phyloP scores from a whole-genome alignment of 2,888 invertebrate genomes.

The Melipona bicolor region DNA sequence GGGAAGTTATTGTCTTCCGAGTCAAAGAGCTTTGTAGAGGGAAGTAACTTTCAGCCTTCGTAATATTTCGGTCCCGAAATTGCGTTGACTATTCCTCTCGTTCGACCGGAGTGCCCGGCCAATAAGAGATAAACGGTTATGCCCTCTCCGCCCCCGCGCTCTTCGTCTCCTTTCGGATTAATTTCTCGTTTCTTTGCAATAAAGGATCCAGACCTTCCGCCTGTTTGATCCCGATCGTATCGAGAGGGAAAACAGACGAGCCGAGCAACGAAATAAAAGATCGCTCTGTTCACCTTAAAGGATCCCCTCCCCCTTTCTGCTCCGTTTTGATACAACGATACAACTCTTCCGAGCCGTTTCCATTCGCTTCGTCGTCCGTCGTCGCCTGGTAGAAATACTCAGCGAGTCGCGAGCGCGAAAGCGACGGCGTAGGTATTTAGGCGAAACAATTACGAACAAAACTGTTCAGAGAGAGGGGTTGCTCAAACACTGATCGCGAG shows the following conservation, averaged over 20 bases:
- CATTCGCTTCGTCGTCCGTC: not conserved
- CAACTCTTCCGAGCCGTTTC: conserved; percentile 1
- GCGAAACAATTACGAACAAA: conserved; percentile 4
- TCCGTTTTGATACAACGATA: conserved; percentile 11
- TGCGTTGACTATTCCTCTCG: conserved; percentile 20
- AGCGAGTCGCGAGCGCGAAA: not conserved
- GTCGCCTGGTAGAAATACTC: not conserved
- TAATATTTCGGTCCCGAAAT: conserved; percentile 50
- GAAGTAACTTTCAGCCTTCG: conserved; percentile 11
- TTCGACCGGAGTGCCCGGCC: conserved; percentile 16
- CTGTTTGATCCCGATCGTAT: conserved; percentile 34
- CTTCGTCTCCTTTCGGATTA: conserved; percentile 62
- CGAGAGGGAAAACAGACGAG: conserved; percentile 26
- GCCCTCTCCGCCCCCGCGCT: not conserved
- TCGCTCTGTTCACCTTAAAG: conserved; percentile 6
- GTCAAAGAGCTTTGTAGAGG: conserved; percentile 28
- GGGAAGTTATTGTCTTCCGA: conserved; percentile 21
- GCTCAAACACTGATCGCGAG: not conserved
- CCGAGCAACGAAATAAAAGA: conserved; percentile 8
- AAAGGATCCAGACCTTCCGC: conserved; percentile 35
- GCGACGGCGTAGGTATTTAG: not conserved
- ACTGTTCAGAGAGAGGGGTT: not conserved
- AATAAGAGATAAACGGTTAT: conserved; percentile 54
- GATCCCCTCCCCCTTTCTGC: conserved; percentile 10
- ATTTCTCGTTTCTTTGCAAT: conserved; percentile 63